Base-by-base conservation (phyloP, 2,113 vertebrate genomes). In the Lampris incognitus region DNA sequence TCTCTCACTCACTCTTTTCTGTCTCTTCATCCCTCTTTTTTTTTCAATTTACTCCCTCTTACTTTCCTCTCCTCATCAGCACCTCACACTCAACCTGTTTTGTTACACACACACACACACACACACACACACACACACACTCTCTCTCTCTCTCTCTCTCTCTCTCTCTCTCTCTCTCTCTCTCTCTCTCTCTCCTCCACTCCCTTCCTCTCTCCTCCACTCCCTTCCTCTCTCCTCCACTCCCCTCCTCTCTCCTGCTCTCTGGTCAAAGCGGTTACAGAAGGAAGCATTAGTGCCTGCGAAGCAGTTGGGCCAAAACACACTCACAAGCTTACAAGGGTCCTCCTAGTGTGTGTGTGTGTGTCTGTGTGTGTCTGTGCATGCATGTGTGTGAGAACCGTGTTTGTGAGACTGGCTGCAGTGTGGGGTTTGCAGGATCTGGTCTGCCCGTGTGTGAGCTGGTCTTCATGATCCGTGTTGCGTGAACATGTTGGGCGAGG, bases 241-340 rank as follows among this genome's bases (percentile, higher is more conserved):
- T n/a, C 8, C 51, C 13, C 37, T 62, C 4, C 13, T 10, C 9
- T 44, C 42, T 48, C n/a, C 39, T 48, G 24, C 62, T 44, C 59
- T 60, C 24, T 24, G 24, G 24, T 24, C 24, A 24, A 24, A 24
- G 24, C 24, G 24, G 80, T 81, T 57, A 78, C 78, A 6, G 62
- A 74, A 74, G 62, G 66, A 72, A 79, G 72, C 82, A 75, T 78
- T 42, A 1, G 83, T 86, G 88, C 87, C 78, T 91, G 82, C 82
- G 85, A 90, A 91, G 70, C 85, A 91, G 86, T n/a, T 52, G 50
- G 75, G 71, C 56, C 75, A 72, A 75, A 71, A 13, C 74, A 76
- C 69, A 63, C 42, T 64, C 37, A 7, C 76, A 73, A 73, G 24
- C 24, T 24, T 24, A 24, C 24, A 24, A 24, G 24, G 67, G 76